Percentiles rank a stretch among this genome's conserved stretches.
Evolutionary conservation across 2,888 invertebrate genomes (phyloP).

Genomic region (Leptothorax acervorum): DNA sequence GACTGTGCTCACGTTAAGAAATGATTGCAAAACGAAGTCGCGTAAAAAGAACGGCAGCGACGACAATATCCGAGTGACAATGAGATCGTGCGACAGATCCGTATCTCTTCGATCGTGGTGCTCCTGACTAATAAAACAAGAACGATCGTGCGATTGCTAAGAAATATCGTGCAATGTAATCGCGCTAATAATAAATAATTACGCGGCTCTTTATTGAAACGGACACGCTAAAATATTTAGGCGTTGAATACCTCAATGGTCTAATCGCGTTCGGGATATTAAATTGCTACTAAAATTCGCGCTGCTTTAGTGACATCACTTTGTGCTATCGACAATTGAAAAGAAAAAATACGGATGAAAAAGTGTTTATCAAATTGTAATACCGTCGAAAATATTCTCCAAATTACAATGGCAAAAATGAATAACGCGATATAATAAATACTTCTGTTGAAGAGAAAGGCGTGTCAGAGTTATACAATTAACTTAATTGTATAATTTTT

Average conservation of each 20-base stretch:
- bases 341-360: neutral
- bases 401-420: neutral
- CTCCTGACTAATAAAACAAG: conserved; percentile 8
- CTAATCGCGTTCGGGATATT: neutral
- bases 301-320: neutral
- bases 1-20: conserved; percentile 57
- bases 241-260: neutral
- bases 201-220: neutral
- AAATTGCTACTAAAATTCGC: neutral
- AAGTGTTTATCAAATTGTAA: no score
- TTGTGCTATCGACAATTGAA: neutral
- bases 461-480: neutral
- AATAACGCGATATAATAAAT: neutral
- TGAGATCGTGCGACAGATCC: neutral
- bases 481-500: neutral
- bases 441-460: neutral
- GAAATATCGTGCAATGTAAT: neutral
- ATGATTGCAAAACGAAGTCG: neutral
- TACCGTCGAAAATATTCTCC: neutral
- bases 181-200: conserved; percentile 2
- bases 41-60: neutral
- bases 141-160: neutral
- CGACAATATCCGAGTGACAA: conserved; percentile 7
- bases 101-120: neutral
- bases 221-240: neutral